These are phyloP conservation scores for Camponotus vicinus DNA, from an alignment of 1,140 invertebrate species.

Conservation along the genomic window DNA sequence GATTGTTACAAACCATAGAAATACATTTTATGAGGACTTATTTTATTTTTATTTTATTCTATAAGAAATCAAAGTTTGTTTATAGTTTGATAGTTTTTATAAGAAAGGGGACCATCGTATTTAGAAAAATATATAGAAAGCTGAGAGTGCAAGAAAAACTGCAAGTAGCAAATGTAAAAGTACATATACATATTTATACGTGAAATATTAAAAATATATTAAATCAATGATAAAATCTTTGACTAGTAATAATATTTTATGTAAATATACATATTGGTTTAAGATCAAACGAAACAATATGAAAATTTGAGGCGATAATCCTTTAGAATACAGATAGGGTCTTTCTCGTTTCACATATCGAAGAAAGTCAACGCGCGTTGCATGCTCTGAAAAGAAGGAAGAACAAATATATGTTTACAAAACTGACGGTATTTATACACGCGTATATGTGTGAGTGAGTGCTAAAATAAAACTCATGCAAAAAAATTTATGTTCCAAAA, in stretches of 20 bases:
- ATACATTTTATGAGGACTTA: not conserved
- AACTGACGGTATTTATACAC: constrained; percentile 63
- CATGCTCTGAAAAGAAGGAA: constrained; percentile 66
- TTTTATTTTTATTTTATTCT: not conserved
- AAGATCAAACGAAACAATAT: constrained; percentile 36
- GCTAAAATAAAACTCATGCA: constrained; percentile 64
- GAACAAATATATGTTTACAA: constrained; percentile 59
- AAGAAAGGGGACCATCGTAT: not conserved
- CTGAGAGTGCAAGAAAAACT: constrained; percentile 67
- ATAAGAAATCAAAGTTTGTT: not conserved
- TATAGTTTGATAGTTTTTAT: constrained; percentile 12
- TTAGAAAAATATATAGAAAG: constrained; percentile 8
- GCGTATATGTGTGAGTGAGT: constrained; percentile 33
- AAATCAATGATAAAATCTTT: constrained; percentile 13
- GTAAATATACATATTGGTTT: not conserved
- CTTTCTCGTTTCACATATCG: constrained; percentile 38
- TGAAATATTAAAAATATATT: constrained; percentile 18
- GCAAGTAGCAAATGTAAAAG: constrained; percentile 44
- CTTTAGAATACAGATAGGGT: constrained; percentile 41
- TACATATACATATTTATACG: not conserved
- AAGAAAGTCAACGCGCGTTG: constrained; percentile 61
- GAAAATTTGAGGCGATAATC: constrained; percentile 46
- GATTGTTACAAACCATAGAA: not conserved
- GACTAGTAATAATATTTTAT: constrained; percentile 7
- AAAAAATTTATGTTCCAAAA: constrained; percentile 52